Percentiles rank a stretch among this genome's conserved stretches.
phyloP scores from a whole-genome alignment of 2,113 vertebrate species.

The Neotragus pygmaeus region DNA sequence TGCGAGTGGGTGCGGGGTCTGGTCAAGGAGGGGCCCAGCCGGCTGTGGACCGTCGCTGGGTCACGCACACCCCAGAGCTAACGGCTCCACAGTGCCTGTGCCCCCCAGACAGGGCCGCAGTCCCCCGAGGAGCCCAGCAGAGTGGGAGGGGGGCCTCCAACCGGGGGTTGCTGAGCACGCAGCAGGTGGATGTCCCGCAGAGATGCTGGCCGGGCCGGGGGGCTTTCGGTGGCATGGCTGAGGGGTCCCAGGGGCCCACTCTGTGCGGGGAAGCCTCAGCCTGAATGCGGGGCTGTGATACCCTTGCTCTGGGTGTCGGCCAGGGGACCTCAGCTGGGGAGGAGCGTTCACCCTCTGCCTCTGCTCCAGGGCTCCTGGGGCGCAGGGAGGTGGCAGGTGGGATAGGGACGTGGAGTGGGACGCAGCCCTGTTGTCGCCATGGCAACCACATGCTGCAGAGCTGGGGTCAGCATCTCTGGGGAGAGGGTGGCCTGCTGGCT shows the following conservation, averaged over 20 bases:
- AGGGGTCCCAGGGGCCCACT: not conserved
- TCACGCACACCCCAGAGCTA: not conserved
- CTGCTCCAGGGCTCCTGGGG: not conserved
- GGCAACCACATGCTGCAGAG: not conserved
- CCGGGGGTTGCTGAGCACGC: rapidly evolving
- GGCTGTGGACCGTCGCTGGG: rapidly evolving
- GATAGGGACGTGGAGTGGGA: rapidly evolving
- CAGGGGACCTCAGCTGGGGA: rapidly evolving
- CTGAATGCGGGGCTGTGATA: not conserved
- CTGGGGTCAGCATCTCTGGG: not conserved
- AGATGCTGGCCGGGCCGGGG: rapidly evolving
- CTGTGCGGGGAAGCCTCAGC: too few species aligned
- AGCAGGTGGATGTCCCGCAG: rapidly evolving
- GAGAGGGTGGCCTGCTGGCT: not conserved
- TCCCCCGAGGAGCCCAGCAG: not conserved
- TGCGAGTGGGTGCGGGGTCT: rapidly evolving
- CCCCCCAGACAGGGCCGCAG: not conserved
- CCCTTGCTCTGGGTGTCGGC: not conserved
- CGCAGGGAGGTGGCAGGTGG: rapidly evolving
- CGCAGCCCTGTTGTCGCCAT: not conserved
- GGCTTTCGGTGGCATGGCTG: not conserved
- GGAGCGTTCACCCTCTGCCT: not conserved
- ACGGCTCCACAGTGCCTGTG: not conserved
- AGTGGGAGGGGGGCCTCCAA: rapidly evolving
- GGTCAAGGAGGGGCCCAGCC: rapidly evolving